Evolutionary conservation across 2,113 vertebrate genomes (phyloP).

Genomic region (Macroglossus sobrinus): DNA sequence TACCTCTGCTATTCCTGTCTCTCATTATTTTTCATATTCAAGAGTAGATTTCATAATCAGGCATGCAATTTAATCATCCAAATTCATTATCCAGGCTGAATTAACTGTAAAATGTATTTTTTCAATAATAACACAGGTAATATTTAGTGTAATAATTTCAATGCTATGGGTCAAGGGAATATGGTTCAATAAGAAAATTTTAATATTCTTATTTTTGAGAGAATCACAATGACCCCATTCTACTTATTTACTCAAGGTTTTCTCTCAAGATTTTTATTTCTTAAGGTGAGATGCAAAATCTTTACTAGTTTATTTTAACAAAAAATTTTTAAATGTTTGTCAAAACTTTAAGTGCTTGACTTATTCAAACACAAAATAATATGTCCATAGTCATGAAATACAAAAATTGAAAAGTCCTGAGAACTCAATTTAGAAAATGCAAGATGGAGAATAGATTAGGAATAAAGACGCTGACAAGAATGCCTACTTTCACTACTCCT

Average conservation of each 20-base stretch:
- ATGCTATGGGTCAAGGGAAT: neutral
- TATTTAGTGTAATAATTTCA: slow-evolving; percentile 22
- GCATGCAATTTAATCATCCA: slow-evolving; percentile 21
- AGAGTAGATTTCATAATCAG: neutral
- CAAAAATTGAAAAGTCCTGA: neutral
- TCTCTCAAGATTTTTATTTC: neutral
- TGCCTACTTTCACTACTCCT: neutral
- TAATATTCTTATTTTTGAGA: neutral
- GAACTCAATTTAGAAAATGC: neutral
- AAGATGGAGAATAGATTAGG: neutral
- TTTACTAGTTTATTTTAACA: neutral
- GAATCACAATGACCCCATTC: neutral
- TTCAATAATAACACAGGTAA: neutral
- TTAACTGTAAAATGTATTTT: neutral
- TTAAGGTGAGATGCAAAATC: neutral
- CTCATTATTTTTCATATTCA: slow-evolving; percentile 22
- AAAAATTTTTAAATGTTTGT: neutral
- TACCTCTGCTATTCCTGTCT: neutral
- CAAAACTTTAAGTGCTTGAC: neutral
- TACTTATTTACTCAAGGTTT: neutral
- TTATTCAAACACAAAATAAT: slow-evolving; percentile 5
- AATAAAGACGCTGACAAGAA: neutral
- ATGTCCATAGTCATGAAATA: neutral
- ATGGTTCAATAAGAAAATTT: neutral
- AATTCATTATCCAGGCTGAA: slow-evolving; percentile 34